Conservation (phyloP, 2,888 invertebrate genomes). For the Yponomeuta sedellus region DNA sequence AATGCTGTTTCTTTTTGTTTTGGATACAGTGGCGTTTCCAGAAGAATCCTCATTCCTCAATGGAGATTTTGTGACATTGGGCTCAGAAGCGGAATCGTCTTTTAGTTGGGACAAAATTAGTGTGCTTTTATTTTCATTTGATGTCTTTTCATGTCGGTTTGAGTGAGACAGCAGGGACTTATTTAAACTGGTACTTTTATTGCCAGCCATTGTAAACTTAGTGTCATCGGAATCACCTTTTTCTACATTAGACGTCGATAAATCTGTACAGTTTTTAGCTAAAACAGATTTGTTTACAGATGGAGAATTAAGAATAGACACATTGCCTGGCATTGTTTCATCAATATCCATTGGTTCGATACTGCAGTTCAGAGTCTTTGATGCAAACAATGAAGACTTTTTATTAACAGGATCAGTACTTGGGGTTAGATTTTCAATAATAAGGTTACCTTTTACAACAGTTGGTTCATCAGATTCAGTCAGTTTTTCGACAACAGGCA, state of each 20-base stretch:
- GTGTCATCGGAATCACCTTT: slow-evolving; percentile 24
- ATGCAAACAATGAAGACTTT: not conserved
- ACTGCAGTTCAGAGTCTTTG: slow-evolving; percentile 29
- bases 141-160: not conserved
- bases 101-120: slow-evolving; percentile 53
- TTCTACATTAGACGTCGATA: slow-evolving; percentile 26
- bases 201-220: not conserved
- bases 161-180: not conserved
- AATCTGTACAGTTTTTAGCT: slow-evolving; percentile 8
- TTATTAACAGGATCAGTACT: not conserved
- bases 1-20: slow-evolving; percentile 34
- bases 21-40: slow-evolving; percentile 25
- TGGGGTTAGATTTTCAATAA: not conserved
- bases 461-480: not conserved
- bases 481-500: slow-evolving; percentile 39
- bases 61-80: slow-evolving; percentile 34
- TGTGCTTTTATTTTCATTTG: slow-evolving; percentile 49
- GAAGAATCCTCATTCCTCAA: slow-evolving; percentile 17
- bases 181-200: not conserved
- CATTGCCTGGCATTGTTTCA: slow-evolving; percentile 53
- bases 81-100: slow-evolving; percentile 41
- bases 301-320: slow-evolving; percentile 21
- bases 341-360: slow-evolving; percentile 70
- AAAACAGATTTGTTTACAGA: slow-evolving; percentile 3
- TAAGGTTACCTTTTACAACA: not conserved